These are phyloP conservation scores for Macquaria australasica DNA, from an alignment of 2,113 vertebrate species.

Conservation along the genomic window DNA sequence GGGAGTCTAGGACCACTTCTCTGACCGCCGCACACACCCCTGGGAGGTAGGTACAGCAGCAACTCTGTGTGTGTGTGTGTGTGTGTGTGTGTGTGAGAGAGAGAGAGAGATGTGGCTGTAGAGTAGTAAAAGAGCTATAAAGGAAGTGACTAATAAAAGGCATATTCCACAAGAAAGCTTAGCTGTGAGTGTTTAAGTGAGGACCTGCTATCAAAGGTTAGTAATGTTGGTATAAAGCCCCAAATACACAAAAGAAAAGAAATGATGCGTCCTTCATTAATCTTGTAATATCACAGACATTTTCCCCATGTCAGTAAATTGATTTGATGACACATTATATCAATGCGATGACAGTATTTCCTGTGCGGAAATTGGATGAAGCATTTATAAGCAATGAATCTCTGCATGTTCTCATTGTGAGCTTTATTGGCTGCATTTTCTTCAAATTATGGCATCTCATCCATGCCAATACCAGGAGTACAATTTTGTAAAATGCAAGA, in stretches of 20 bases:
- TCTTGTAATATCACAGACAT: background rate
- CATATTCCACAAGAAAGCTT: background rate
- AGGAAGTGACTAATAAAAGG: conserved; percentile 23
- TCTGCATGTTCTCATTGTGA: background rate
- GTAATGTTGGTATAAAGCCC: background rate
- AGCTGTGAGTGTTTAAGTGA: background rate
- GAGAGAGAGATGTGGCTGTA: background rate
- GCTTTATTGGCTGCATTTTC: background rate
- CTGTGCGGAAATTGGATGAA: background rate
- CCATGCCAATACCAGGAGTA: background rate
- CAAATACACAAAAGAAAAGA: background rate
- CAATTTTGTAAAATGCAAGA: background rate
- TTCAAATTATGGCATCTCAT: background rate
- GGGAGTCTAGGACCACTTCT: conserved; percentile 62
- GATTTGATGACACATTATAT: conserved; percentile 5
- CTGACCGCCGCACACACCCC: conserved; percentile 59
- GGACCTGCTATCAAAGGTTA: background rate
- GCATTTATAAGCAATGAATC: background rate
- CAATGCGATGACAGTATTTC: background rate
- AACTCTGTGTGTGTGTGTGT: conserved; percentile 20
- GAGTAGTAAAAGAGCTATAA: conserved; percentile 24
- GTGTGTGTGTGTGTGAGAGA: conserved; percentile 12
- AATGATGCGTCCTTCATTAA: background rate
- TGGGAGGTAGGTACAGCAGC: conserved; percentile 60
- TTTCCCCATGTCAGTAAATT: background rate